phyloP scores from a whole-genome alignment of 2,888 invertebrate genomes.

The Eucera pruinosa region DNA sequence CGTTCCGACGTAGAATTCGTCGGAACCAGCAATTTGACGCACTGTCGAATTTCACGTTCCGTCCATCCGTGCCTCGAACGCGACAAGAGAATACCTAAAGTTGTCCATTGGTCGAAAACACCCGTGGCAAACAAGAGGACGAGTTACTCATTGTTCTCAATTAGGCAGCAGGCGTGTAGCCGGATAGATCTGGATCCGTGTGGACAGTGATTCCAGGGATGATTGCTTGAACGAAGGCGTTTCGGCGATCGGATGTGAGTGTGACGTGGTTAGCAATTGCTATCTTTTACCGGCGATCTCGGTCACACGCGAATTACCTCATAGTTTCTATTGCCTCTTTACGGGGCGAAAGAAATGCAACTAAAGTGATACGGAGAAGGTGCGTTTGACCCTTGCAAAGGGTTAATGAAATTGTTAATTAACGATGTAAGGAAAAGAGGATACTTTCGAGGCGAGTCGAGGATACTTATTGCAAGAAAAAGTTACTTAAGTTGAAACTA shows the following conservation, averaged over 20 bases:
- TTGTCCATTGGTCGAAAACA: conserved; percentile 34
- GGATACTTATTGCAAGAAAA: too few relatives aligned
- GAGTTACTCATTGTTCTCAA: conserved; percentile 66
- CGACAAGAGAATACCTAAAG: conserved; percentile 28
- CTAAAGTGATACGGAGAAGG: too few relatives aligned
- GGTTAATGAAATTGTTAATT: too few relatives aligned
- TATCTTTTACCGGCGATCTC: conserved; percentile 18
- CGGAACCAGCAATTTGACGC: conserved; percentile 69
- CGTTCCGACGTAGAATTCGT: conserved; percentile 58
- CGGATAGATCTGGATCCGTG: conserved; percentile 70
- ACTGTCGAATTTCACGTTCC: conserved; percentile 47
- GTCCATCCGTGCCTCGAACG: neutral
- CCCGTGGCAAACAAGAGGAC: conserved; percentile 54
- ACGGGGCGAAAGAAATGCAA: too few relatives aligned
- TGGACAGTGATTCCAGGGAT: conserved; percentile 57
- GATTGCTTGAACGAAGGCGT: conserved; percentile 53
- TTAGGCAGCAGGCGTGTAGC: conserved; percentile 65
- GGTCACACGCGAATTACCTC: conserved; percentile 27
- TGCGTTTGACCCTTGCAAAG: too few relatives aligned
- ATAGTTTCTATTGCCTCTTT: neutral
- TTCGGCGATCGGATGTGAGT: conserved; percentile 49
- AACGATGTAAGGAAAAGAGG: too few relatives aligned
- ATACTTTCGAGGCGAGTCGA: too few relatives aligned
- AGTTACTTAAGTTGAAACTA: too few relatives aligned
- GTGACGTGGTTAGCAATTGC: conserved; percentile 30